These are phyloP conservation scores for Drosophila serrata DNA, from an alignment of 1,140 invertebrate species.

Conservation along the genomic window DNA sequence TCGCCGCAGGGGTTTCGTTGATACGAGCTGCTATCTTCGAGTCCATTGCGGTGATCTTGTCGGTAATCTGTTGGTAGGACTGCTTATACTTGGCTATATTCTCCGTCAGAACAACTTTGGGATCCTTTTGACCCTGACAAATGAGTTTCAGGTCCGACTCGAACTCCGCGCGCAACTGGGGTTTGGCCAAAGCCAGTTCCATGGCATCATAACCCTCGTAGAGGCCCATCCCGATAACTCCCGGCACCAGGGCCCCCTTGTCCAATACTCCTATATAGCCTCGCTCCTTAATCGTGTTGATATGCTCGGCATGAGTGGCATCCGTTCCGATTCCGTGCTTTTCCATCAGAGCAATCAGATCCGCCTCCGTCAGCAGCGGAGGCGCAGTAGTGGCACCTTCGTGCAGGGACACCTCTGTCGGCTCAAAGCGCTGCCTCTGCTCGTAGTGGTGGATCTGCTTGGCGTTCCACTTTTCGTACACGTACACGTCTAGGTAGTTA, in stretches of 20 bases:
- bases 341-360: constrained; percentile 99
- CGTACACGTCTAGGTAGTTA: constrained; percentile 99
- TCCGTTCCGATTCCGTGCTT: constrained; percentile 99
- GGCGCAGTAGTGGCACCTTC: constrained; percentile 94
- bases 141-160: constrained; percentile 97
- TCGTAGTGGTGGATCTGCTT: constrained; percentile 95
- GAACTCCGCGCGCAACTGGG: constrained; percentile 94
- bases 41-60: constrained; percentile 88
- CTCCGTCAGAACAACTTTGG: constrained; percentile 90
- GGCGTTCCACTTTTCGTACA: constrained; percentile 98
- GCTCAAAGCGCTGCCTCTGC: constrained; percentile 91
- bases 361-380: constrained; percentile 96
- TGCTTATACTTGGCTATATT: constrained; percentile 93
- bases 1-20: constrained; percentile 88
- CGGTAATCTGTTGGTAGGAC: constrained; percentile 90
- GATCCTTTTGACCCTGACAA: constrained; percentile 92
- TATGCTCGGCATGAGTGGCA: constrained; percentile 99
- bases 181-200: constrained; percentile 94
- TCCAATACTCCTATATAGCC: constrained; percentile 83
- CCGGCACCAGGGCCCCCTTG: constrained; percentile 89
- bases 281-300: constrained; percentile 97
- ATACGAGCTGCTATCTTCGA: constrained; percentile 86
- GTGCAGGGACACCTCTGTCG: constrained; percentile 93
- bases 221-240: constrained; percentile 97
- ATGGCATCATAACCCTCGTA: constrained; percentile 99